Evolutionary conservation across 2,888 invertebrate species (phyloP), one percentile per base, ranked within the genome.

Genomic region (Acholoe squamosa): DNA sequence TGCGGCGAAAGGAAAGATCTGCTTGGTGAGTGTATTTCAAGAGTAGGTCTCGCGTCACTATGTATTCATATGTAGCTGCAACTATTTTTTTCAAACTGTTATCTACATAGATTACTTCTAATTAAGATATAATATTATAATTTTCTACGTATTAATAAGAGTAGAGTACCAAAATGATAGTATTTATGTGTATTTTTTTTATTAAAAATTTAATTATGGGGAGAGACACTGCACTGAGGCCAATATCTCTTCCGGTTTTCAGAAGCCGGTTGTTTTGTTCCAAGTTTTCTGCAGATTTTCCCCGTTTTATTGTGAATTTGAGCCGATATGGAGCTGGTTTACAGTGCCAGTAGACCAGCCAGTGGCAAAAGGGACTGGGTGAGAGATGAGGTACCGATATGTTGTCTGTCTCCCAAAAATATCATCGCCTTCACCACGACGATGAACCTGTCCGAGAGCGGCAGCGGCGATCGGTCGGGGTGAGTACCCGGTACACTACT

Each of bases 301-400:
- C 16, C 28, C 10, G 28, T 76, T 25, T n/a, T 76, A 16, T n/a
- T 31, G n/a, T 76, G 3, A 5, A 51, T 28, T 25, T 61, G 25
- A 22, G 51, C 31, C 28, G 84, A 34, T 51, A 92, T 92, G 92
- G 92, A 92, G 91, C 80, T 92, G 84, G 91, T 92, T n/a, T 92
- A 92, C 77, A 91, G 89, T 28, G 90, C 77, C 25, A 91, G 80
- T 71, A 90, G 84, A 51, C 34, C 34, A 14, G 25, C 84, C 10
- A 90, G 86, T 14, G 56, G 61, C 52, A 71, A 89, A 28, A 89
- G 90, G 51, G 91, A 91, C n/a, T 91, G 90, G 89, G 86, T 67
- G 33, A 61, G 52, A 51, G 91, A 91, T 76, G 91, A 92, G 43
- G 67, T 67, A 10, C 92, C 91, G 19, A 77, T 92, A 56, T 91